Base-by-base conservation (phyloP, 1,140 invertebrate genomes). In the Magallana gigas region DNA sequence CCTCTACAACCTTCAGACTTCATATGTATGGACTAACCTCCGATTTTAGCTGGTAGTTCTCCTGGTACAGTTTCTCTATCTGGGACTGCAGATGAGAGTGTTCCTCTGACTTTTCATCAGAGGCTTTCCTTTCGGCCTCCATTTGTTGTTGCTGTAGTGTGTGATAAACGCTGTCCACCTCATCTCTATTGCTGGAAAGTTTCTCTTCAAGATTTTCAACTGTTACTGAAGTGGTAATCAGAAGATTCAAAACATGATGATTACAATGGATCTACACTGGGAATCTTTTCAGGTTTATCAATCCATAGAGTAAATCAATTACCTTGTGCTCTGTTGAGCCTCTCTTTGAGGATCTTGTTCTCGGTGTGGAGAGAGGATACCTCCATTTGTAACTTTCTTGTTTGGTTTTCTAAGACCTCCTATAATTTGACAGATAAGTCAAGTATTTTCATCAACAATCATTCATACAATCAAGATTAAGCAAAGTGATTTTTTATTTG, bases 381-480 rank as follows among this genome's bases (percentile, higher is more conserved):
- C 81, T 83, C 81, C 48, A 57, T n/a, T 23, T 83, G 81, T 57
- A 83, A 23, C n/a, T 83, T 83, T 83, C 81, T 9, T 23, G 14
- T 83, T 29, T 83, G 81, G n/a, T 11, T 83, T 18, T 83, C 81
- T 16, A 83, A 57, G n/a, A 83, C 81, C 18, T 83, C 81, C 81
- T 83, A 56, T 8, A 64, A 64, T 2, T 14, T 16, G 18, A 64
- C 18, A 64, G 14, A 48, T 48, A 48, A 48, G 36, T 48, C 36
- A 48, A 48, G 36, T 48, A 64, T 64, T 14, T 64, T 16, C 18
- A 64, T 64, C 62, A 64, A 64, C 4, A 16, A 16, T 64, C 62
- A 64, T 64, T 64, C 14, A 64, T 16, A 64, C 14, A 18, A 64
- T 64, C 14, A 64, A 64, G 62, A 64, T 64, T 64, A 0, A 64